Base-by-base conservation (phyloP, 2,113 vertebrate genomes). In the Turnix velox region DNA sequence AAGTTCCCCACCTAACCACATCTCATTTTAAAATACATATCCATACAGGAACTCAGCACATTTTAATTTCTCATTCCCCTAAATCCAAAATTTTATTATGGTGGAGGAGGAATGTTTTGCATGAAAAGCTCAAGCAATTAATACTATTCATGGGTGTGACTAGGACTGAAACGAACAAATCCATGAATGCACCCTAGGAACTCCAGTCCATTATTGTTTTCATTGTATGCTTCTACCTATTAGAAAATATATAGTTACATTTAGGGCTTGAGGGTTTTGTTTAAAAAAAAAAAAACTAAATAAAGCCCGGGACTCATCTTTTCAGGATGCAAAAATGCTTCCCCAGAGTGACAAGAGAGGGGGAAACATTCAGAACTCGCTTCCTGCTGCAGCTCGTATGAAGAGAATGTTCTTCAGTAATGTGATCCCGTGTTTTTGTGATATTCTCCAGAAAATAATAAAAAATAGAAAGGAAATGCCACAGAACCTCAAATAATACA, bases 111-210 rank as follows among this genome's bases (percentile, higher is more conserved):
- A 65, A 5, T 55, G 58, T 72, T 90, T 88, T 93, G 84, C 84
- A 76, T 76, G 65, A 95, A 93, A 91, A 95, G 83, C 93, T 92
- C 91, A 87, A 67, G 84, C 79, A 93, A 90, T 96, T 95, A 93
- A 91, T 93, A 95, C 54, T 88, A 49, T 82, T 95, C 73, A 52
- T 83, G 81, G 82, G 89, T 12, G 4, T 91, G 93, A 90, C 85
- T 75, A 63, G 84, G 79, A 86, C 92, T 78, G 76, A 96, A 95
- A 95, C 74, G 73, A 84, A 82, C 76, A 90, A 84, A 94, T 92
- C 48, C 3, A 5, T 62, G 88, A 90, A 91, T 42, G 37, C 22
- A 66, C 71, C 73, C 54, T 43, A 91, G 51, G 71, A 95, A 85
- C 40, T 54, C 28, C 31, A 85, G 35, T 75, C 57, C 35, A 71